Base-by-base conservation (phyloP, 2,888 invertebrate species). In the Hydrotaea cyrtoneurina region DNA sequence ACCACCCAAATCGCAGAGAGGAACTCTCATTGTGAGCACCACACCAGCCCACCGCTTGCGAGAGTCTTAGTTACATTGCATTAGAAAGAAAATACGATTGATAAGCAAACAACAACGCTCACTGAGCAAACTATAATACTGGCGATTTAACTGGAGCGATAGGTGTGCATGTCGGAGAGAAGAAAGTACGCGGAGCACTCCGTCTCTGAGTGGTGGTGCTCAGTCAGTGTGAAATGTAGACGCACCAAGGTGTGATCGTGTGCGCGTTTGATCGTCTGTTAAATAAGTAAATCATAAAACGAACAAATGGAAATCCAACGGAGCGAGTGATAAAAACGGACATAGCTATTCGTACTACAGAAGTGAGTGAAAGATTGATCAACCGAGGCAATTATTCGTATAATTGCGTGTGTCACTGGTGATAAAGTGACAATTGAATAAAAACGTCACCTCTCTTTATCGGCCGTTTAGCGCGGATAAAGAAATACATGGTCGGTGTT, bases 141-240 rank as follows among this genome's bases (percentile, higher is more conserved):
- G 21, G 39, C 39, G 39, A 66, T 66, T 39, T 39, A 62, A 62
- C 31, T 62, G 36, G n/a, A 62, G 62, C 13, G 59, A 15, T 23
- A 26, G 50, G 19, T 0, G 19, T 15, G 39, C 46, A 46, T 23
- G 46, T 46, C 15, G 19, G 46, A 39, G 46, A 15, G 43, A 69
- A 46, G 69, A 11, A 46, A 15, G 43, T 21, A 15, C 21, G 0
- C 23, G 10, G 15, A 69, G 15, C 39, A 39, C 46, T 69, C 15
- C 46, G 43, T 43, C 23, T 69, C 21, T 19, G 15, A 23, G 46
- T 23, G 21, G 43, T 19, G 17, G 4, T 69, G 39, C 43, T 77
- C 62, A 72, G 43, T 81, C 46, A 77, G 75, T 80, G 13, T 26
- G 50, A 80, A 59, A 69, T 75, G 59, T 75, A 10, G 36, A 74